Percentiles rank a stretch among this genome's conserved stretches.
Conservation (phyloP, 1,140 invertebrate genomes). For the Brachionus koreanus region DNA sequence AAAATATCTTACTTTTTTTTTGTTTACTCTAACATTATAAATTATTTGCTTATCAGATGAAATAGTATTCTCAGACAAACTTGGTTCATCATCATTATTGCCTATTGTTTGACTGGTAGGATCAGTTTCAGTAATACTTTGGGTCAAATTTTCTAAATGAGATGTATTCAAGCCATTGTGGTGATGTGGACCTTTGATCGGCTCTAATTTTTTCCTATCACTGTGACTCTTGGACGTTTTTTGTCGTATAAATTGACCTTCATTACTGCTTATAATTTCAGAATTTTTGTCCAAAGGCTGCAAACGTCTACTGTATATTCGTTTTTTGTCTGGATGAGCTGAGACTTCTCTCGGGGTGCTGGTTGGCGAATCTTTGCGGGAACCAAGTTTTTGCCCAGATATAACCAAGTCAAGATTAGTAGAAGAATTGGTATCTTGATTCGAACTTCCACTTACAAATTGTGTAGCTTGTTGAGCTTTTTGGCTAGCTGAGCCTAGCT, state of each 20-base stretch:
- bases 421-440: constrained; percentile 23
- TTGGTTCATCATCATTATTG: constrained; percentile 35
- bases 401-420: constrained; percentile 16
- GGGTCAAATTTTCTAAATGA: constrained; percentile 32
- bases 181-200: background rate
- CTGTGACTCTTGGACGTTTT: constrained; percentile 21
- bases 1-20: background rate
- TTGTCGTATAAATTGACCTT: constrained; percentile 29
- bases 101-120: constrained; percentile 19
- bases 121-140: constrained; percentile 33
- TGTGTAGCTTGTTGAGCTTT: background rate
- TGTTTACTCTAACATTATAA: background rate
- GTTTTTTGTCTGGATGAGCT: constrained; percentile 5
- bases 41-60: constrained; percentile 41
- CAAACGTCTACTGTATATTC: background rate
- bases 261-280: background rate
- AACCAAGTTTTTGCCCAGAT: constrained; percentile 22
- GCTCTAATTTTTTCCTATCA: constrained; percentile 41
- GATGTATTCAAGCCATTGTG: background rate
- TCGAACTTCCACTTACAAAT: background rate
- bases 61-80: constrained; percentile 17
- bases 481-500: background rate
- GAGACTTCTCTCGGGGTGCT: background rate
- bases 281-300: constrained; percentile 42
- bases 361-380: constrained; percentile 12